Evolutionary conservation across 2,113 vertebrate genomes (phyloP), one percentile per base, ranked within the genome.

Genomic region (Orientallactaga bullata): DNA sequence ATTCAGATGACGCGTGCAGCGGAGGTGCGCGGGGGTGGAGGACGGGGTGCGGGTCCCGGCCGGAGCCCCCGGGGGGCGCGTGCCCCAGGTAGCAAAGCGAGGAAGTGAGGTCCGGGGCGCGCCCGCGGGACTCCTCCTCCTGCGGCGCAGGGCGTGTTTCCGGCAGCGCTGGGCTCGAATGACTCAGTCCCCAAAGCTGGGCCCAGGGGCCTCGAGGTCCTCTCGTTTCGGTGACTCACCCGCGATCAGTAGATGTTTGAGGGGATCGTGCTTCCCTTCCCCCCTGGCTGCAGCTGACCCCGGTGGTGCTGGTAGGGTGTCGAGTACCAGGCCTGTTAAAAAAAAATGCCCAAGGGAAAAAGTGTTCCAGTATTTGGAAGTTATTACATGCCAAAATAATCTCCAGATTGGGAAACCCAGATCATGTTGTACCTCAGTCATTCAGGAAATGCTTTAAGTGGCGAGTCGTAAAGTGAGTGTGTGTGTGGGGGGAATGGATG

Each of bases 111-210:
- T 84, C 66, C 72, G 8, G 72, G 93, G 82, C 42, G 73, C 81
- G 90, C 93, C 93, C 77, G 71, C 37, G 23, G 82, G 90, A 71
- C 95, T 95, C 90, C 96, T 91, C 93, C 93, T 90, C 85, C 93
- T 24, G 94, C 90, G 26, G 87, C 94, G 93, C 89, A 1, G 85
- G 88, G 95, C 92, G 96, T 90, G 96, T 93, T 97, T 96, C 96
- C 97, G 95, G 97, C 94, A 10, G 73, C 89, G 18, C 72, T 63
- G 92, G 94, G 91, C 82, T 66, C 78, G 95, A 72, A 83, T 97
- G 96, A 97, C 97, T 97, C 95, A 96, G 94, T 94, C 81, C 69
- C 7, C 77, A 2, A 15, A 81, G 39, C 94, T 10, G 85, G 80
- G 94, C 96, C 91, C 68, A 0, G 39, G 65, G 82, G 26, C 94